Evolutionary conservation across 2,888 invertebrate genomes (phyloP), one percentile per base, ranked within the genome.

Genomic region (Parascotia fuliginaria): DNA sequence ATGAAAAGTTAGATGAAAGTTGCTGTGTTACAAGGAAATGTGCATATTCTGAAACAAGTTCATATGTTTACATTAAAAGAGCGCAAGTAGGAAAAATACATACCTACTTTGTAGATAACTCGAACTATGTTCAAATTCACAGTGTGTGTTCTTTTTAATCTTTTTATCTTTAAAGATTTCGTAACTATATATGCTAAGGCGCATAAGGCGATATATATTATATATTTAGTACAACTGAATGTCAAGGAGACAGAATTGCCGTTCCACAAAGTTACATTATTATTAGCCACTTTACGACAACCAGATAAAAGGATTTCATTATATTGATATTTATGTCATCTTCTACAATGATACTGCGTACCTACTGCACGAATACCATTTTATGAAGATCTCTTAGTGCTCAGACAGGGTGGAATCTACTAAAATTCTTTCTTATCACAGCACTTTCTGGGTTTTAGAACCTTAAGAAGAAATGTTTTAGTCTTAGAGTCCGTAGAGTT

Each of bases 1-100:
- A 65, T 67, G 62, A 67, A 67, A 67, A 70, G 70, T 67, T 60
- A 49, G 65, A 54, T 47, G 55, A 59, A 70, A 70, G 67, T 67
- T 70, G 54, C 51, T 52, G 48, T 16, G 52, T 60, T 57, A 70
- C 64, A 65, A 65, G 61, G 45, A 58, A 60, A 57, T 62, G 61
- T 61, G 61, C 56, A 65, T 59, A 60, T 67, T 59, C 59, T 65
- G 59, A 52, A 63, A 60, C 55, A 54, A 64, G 44, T 60, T 54
- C 48, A 48, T 51, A 56, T 40, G 59, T 51, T 62, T 55, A 42
- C 60, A 47, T 64, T 67, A 51, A 55, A 67, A 60, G 51, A 46
- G 52, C 33, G 39, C 46, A 29, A 43, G 48, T 53, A 61, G 44
- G 50, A 37, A 49, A 66, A 49, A 59, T 47, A 65, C 52, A 61